phyloP scores from a whole-genome alignment of 2,888 invertebrate species.

The Heliconius charithonia region DNA sequence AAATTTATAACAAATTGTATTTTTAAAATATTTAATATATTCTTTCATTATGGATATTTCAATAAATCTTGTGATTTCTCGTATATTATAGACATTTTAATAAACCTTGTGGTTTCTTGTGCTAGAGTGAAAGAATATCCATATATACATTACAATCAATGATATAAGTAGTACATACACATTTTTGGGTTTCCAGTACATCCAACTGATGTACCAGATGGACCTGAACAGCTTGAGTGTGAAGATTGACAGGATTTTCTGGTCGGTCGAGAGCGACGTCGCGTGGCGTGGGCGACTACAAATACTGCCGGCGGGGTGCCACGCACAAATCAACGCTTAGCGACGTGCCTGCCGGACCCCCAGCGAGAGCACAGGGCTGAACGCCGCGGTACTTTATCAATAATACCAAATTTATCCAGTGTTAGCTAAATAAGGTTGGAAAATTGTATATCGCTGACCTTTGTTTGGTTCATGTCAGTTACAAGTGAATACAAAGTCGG shows the following conservation, averaged over 20 bases:
- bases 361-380: constrained; percentile 53
- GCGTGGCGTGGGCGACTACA: constrained; percentile 67
- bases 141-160: neutral
- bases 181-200: neutral
- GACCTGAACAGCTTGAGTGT: constrained; percentile 41
- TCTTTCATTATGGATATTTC: neutral
- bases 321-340: constrained; percentile 79
- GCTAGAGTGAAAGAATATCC: neutral
- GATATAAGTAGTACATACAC: neutral
- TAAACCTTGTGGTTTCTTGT: no score
- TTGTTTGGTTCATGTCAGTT: neutral
- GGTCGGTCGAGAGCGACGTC: constrained; percentile 48
- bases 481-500: neutral
- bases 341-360: constrained; percentile 69
- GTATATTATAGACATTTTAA: neutral
- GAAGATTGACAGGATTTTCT: constrained; percentile 51
- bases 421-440: constrained; percentile 1
- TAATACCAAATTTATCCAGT: neutral
- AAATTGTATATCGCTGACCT: constrained; percentile 8
- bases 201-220: neutral
- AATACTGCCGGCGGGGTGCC: constrained; percentile 79
- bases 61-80: no score
- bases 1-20: neutral
- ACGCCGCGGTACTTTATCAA: constrained; percentile 16
- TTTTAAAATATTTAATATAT: neutral